Evolutionary conservation across 2,113 vertebrate species (phyloP).

Genomic region (Megaceryle torquata): DNA sequence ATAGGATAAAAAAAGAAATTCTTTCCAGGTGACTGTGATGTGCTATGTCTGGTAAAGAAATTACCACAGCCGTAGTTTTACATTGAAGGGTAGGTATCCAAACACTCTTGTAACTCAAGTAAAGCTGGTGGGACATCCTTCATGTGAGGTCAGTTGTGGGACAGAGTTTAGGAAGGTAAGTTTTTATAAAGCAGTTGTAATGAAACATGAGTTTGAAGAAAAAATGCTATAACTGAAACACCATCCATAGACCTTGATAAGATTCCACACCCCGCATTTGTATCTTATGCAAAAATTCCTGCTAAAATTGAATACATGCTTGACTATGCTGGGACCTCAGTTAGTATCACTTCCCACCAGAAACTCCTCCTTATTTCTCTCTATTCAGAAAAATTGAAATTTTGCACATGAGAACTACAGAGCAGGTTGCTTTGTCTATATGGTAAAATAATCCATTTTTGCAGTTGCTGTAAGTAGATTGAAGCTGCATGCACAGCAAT

Average conservation of each 20-base stretch:
- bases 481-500: not conserved
- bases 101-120: rapidly evolving
- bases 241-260: not conserved
- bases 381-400: not conserved
- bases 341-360: not conserved
- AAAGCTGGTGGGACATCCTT: not conserved
- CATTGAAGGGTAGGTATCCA: not conserved
- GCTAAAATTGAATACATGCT: not conserved
- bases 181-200: not conserved
- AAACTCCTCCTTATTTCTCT: not conserved
- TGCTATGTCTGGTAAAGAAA: not conserved
- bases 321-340: not conserved
- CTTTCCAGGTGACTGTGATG: not conserved
- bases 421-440: not conserved
- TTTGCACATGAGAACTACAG: not conserved
- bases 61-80: not conserved
- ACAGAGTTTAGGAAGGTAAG: not conserved
- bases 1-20: not conserved
- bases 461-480: not conserved
- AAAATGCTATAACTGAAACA: not conserved
- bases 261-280: not conserved
- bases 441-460: not conserved
- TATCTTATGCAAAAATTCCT: not conserved
- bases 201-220: not conserved
- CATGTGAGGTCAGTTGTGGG: not conserved